These are phyloP conservation scores for Cheilosia variabilis DNA, from an alignment of 2,888 invertebrate species.

Conservation along the genomic window DNA sequence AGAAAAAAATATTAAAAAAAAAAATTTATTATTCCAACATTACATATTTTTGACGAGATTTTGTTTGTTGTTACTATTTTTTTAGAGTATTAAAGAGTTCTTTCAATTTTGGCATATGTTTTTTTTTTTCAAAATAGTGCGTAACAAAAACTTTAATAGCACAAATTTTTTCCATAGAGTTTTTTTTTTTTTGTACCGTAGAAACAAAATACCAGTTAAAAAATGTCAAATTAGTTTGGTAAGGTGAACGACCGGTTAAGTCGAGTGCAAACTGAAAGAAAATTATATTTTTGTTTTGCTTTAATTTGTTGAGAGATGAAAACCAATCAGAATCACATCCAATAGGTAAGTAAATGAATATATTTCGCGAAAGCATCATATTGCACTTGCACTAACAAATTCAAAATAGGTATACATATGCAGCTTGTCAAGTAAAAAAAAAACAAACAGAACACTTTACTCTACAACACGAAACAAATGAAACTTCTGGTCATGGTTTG, in stretches of 20 bases:
- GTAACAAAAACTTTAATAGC: slow-evolving; percentile 27
- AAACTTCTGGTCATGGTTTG: slow-evolving; percentile 80
- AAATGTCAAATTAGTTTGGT: slow-evolving; percentile 13
- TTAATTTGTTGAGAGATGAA: neutral
- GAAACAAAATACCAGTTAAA: neutral
- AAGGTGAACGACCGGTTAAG: slow-evolving; percentile 9
- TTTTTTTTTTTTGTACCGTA: slow-evolving; percentile 6
- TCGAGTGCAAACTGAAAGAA: neutral
- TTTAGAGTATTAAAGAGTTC: slow-evolving; percentile 23
- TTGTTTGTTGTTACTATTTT: slow-evolving; percentile 18
- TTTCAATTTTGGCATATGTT: slow-evolving; percentile 42
- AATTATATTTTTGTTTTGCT: neutral
- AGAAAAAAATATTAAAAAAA: neutral
- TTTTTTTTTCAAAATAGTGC: slow-evolving; percentile 34
- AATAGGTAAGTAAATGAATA: slow-evolving; percentile 47
- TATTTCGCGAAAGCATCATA: slow-evolving; percentile 38
- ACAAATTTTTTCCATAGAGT: slow-evolving; percentile 16
- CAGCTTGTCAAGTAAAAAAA: slow-evolving; percentile 27
- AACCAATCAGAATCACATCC: slow-evolving; percentile 1
- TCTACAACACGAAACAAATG: slow-evolving; percentile 46
- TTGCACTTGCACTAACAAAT: slow-evolving; percentile 56
- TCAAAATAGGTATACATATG: slow-evolving; percentile 7
- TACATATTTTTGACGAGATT: slow-evolving; percentile 29
- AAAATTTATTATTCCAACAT: slow-evolving; percentile 55
- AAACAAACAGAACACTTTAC: slow-evolving; percentile 48